Conservation (phyloP, 2,888 invertebrate species). For the Tolmerus cingulatus region DNA sequence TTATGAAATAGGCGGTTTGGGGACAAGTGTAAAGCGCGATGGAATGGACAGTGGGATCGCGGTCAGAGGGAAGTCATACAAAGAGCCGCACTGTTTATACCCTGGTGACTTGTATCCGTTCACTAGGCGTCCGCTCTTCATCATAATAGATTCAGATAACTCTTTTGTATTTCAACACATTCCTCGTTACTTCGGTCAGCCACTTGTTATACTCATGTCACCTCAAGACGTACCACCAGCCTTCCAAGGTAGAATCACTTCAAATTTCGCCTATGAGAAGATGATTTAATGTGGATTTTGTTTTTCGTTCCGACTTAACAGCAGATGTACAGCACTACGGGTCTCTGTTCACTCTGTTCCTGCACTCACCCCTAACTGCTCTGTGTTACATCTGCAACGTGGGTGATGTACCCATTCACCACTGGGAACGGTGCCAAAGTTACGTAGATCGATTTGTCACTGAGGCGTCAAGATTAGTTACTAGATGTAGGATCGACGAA, state of each 20-base stretch:
- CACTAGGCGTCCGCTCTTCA: conserved; percentile 89
- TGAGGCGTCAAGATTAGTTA: conserved; percentile 85
- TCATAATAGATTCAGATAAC: conserved; percentile 95
- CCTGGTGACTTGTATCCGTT: conserved; percentile 94
- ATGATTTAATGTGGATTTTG: conserved; percentile 11
- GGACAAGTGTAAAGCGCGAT: conserved; percentile 87
- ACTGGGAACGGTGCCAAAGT: conserved; percentile 91
- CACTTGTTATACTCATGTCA: conserved; percentile 91
- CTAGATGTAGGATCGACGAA: conserved; percentile 82
- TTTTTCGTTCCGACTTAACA: conserved; percentile 50
- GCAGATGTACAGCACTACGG: conserved; percentile 86
- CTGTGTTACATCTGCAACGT: conserved; percentile 92
- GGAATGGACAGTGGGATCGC: conserved; percentile 63
- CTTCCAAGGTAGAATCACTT: conserved; percentile 73
- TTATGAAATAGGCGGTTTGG: conserved; percentile 90
- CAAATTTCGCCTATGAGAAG: not conserved
- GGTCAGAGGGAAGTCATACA: conserved; percentile 64
- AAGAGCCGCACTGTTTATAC: conserved; percentile 82
- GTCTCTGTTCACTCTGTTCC: conserved; percentile 92
- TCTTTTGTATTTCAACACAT: conserved; percentile 91
- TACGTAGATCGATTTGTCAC: conserved; percentile 88
- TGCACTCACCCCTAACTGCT: conserved; percentile 92
- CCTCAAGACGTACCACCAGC: conserved; percentile 88
- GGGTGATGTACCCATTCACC: conserved; percentile 80
- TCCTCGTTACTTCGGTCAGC: conserved; percentile 91